Conservation (phyloP, 2,888 invertebrate species). For the Dicranocentrus wangi region DNA sequence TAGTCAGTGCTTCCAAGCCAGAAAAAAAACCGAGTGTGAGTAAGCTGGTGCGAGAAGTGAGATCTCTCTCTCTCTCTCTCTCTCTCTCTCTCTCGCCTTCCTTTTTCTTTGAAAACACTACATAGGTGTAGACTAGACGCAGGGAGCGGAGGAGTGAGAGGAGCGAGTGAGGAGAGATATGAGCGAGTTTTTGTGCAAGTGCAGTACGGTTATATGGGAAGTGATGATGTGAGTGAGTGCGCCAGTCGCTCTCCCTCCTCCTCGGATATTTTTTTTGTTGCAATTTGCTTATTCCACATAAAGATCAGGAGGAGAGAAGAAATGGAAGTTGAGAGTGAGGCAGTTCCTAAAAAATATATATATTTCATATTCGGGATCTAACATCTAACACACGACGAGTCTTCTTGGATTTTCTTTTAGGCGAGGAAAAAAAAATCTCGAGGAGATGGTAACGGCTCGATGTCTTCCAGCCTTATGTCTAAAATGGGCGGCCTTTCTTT, state of each 20-base stretch:
- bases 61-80: slow-evolving; percentile 35
- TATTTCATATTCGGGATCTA: no score
- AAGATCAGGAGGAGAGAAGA: background rate
- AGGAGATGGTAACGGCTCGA: no score
- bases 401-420: no score
- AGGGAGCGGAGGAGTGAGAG: background rate
- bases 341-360: background rate
- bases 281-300: slow-evolving; percentile 15
- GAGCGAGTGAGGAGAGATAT: background rate
- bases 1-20: slow-evolving; percentile 58
- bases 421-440: no score
- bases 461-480: slow-evolving; percentile 46
- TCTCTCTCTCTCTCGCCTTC: slow-evolving; percentile 44
- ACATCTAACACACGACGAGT: no score
- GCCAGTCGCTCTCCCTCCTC: slow-evolving; percentile 44
- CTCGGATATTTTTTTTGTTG: slow-evolving; percentile 17
- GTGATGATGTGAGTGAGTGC: slow-evolving; percentile 38
- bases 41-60: slow-evolving; percentile 26
- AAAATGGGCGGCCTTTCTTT: slow-evolving; percentile 40
- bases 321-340: background rate
- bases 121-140: background rate
- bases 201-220: slow-evolving; percentile 20
- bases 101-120: slow-evolving; percentile 51
- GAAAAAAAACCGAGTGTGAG: slow-evolving; percentile 40
- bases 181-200: slow-evolving; percentile 46